These are phyloP conservation scores for Flexamia atlantica DNA, from an alignment of 2,888 invertebrate genomes.

Conservation along the genomic window DNA sequence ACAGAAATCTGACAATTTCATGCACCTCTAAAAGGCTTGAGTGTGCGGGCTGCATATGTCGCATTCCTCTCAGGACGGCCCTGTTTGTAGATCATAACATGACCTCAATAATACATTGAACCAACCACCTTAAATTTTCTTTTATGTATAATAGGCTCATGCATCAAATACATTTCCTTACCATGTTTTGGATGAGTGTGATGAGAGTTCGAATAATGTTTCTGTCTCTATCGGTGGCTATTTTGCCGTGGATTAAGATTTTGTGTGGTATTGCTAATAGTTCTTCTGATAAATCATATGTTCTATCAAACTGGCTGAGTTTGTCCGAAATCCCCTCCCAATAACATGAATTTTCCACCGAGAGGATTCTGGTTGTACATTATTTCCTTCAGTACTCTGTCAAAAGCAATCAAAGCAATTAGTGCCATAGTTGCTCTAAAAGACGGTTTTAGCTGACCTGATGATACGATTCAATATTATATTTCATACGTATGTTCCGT, in stretches of 20 bases:
- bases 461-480: slow-evolving; percentile 22
- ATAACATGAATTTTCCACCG: slow-evolving; percentile 70
- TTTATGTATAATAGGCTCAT: no score
- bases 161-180: no score
- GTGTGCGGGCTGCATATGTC: no score
- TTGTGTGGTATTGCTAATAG: not conserved
- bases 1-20: no score
- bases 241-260: not conserved
- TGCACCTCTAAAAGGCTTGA: no score
- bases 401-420: slow-evolving; percentile 2
- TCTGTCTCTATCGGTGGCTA: slow-evolving; percentile 9
- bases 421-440: slow-evolving; percentile 12
- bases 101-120: no score
- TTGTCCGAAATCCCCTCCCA: slow-evolving; percentile 61
- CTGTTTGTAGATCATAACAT: no score
- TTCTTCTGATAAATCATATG: slow-evolving; percentile 18
- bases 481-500: slow-evolving; percentile 19
- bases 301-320: slow-evolving; percentile 52
- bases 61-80: no score
- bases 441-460: not conserved
- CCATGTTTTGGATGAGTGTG: no score
- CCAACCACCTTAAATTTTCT: no score
- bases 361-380: slow-evolving; percentile 64
- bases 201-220: no score
- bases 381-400: slow-evolving; percentile 20